phyloP scores from a whole-genome alignment of 2,113 vertebrate genomes.

The Strigops habroptila region DNA sequence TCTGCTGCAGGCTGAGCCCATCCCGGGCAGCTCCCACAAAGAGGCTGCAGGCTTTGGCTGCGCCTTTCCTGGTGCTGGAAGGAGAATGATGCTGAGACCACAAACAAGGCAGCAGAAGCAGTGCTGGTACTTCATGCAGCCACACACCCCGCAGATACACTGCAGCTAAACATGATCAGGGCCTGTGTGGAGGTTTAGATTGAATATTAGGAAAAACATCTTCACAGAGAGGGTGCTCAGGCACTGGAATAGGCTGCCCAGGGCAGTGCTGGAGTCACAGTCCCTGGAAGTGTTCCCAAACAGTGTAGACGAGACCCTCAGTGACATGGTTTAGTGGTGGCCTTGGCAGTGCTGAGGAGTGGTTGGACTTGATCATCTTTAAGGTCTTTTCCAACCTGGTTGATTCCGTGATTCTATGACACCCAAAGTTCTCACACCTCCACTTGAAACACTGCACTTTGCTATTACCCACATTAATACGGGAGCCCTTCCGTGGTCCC shows the following conservation, averaged over 20 bases:
- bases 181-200: neutral
- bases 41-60: neutral
- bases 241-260: neutral
- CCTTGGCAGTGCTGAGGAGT: neutral
- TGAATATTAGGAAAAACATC: neutral
- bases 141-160: rapidly evolving
- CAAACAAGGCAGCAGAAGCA: neutral
- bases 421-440: neutral
- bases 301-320: no score
- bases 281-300: neutral
- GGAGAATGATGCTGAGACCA: rapidly evolving
- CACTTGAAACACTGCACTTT: neutral
- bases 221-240: neutral
- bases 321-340: neutral
- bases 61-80: neutral
- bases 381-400: neutral
- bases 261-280: neutral
- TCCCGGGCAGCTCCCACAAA: neutral
- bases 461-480: rapidly evolving
- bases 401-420: neutral
- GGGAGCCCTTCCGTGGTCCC: neutral
- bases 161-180: neutral
- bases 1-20: neutral
- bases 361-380: neutral
- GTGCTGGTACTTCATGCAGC: neutral